Conservation (phyloP, 2,888 invertebrate species). For the Helleia helle region DNA sequence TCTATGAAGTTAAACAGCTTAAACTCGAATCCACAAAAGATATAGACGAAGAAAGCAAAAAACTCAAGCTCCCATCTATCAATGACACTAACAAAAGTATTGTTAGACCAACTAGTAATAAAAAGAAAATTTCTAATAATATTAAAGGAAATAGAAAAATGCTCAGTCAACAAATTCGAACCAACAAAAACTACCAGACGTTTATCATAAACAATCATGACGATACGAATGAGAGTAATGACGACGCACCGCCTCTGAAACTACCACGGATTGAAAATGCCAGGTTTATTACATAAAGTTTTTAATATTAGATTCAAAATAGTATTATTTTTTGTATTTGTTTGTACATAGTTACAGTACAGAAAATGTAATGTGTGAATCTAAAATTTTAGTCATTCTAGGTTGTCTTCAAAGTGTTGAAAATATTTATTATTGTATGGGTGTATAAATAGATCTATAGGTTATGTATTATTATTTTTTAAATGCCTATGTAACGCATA, state of each 20-base stretch:
- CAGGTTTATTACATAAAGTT: conserved; percentile 40
- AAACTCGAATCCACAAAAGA: conserved; percentile 26
- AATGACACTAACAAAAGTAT: conserved; percentile 41
- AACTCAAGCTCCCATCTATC: conserved; percentile 52
- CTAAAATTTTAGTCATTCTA: too few relatives aligned
- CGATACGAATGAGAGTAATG: conserved; percentile 37
- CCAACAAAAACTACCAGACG: conserved; percentile 41
- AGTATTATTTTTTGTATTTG: too few relatives aligned
- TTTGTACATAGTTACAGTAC: too few relatives aligned
- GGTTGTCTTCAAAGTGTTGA: too few relatives aligned
- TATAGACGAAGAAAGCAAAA: conserved; percentile 17
- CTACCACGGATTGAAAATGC: conserved; percentile 57
- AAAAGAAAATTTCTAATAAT: conserved; percentile 41
- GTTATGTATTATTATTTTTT: neutral
- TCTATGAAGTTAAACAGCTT: conserved; percentile 47
- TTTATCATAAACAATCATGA: conserved; percentile 42
- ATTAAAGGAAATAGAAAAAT: conserved; percentile 40
- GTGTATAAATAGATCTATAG: too few relatives aligned
- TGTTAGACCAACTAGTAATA: conserved; percentile 30
- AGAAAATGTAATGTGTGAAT: too few relatives aligned
- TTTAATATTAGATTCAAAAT: too few relatives aligned
- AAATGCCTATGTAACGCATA: too few relatives aligned
- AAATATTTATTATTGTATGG: too few relatives aligned
- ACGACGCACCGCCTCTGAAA: conserved; percentile 60
- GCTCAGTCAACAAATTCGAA: conserved; percentile 41